Conservation (phyloP, 2,113 vertebrate genomes). For the Colius striatus region DNA sequence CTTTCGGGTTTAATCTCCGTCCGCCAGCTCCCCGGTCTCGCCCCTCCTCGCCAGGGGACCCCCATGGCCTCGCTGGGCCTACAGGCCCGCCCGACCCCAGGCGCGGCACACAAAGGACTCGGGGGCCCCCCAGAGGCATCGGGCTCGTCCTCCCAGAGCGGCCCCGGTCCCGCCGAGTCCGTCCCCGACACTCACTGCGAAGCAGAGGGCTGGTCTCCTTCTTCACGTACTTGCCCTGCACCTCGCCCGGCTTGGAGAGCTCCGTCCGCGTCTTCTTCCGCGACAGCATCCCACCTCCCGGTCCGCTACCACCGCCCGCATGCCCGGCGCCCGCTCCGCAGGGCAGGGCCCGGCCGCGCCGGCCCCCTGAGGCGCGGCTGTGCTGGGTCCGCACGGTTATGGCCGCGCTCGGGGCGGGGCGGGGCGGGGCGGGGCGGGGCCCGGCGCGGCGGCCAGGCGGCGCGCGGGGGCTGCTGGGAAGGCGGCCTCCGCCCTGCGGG, state of each 20-base stretch:
- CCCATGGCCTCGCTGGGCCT: no score
- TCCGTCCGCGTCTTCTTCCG: slow-evolving; percentile 97
- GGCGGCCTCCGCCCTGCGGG: neutral
- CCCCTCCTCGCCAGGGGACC: accelerated
- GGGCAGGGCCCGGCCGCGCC: slow-evolving; percentile 22
- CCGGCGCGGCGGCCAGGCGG: no score
- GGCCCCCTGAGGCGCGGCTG: neutral
- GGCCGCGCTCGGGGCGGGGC: neutral
- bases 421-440: no score
- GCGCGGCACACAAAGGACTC: neutral
- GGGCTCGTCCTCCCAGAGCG: neutral
- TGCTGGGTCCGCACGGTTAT: neutral
- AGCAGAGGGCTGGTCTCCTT: slow-evolving; percentile 96
- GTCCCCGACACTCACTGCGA: slow-evolving; percentile 85
- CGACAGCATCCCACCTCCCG: slow-evolving; percentile 82
- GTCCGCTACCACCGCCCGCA: slow-evolving; percentile 25
- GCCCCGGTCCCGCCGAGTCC: accelerated
- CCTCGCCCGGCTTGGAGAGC: slow-evolving; percentile 94
- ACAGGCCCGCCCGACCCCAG: no score
- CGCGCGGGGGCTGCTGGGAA: neutral
- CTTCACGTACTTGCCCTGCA: slow-evolving; percentile 98
- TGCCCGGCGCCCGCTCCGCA: slow-evolving; percentile 6
- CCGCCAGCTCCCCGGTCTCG: neutral
- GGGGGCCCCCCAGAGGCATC: neutral
- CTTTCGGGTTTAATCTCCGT: no score